Percentiles rank a stretch among this genome's conserved stretches.
Conservation (phyloP, 2,888 invertebrate species). For the Heliconius ismenius region DNA sequence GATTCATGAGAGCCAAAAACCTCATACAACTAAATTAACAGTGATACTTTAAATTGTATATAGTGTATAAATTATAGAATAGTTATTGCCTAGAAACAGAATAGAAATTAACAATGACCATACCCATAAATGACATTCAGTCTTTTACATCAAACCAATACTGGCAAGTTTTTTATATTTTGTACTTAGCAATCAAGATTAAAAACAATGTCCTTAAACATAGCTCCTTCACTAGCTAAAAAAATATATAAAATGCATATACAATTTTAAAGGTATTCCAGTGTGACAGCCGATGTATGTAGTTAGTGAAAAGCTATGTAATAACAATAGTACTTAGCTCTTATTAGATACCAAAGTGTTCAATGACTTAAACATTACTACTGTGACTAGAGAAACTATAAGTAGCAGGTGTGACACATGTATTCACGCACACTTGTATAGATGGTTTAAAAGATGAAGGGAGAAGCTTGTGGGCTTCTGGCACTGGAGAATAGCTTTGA, state of each 20-base stretch:
- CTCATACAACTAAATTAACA: conserved; percentile 39
- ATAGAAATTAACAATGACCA: conserved; percentile 70
- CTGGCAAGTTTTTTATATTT: conserved; percentile 81
- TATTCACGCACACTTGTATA: conserved; percentile 80
- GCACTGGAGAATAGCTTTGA: conserved; percentile 76
- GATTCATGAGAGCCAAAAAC: conserved; percentile 27
- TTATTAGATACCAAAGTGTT: conserved; percentile 45
- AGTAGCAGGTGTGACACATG: conserved; percentile 79
- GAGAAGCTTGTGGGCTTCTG: conserved; percentile 77
- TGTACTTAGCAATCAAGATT: conserved; percentile 78
- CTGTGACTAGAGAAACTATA: conserved; percentile 82
- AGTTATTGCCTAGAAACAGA: conserved; percentile 58
- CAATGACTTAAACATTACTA: conserved; percentile 71
- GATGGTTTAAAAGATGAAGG: conserved; percentile 79
- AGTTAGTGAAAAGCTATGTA: conserved; percentile 69
- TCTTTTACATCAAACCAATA: conserved; percentile 81
- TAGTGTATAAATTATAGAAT: conserved; percentile 39
- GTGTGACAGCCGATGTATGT: conserved; percentile 16
- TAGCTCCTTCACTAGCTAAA: conserved; percentile 72
- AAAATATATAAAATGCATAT: conserved; percentile 17
- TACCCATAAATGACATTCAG: conserved; percentile 78
- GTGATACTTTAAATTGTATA: conserved; percentile 44
- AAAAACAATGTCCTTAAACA: conserved; percentile 56
- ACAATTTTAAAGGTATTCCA: not conserved
- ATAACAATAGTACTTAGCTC: conserved; percentile 49